phyloP scores from a whole-genome alignment of 2,113 vertebrate species.

The Craseonycteris thonglongyai region DNA sequence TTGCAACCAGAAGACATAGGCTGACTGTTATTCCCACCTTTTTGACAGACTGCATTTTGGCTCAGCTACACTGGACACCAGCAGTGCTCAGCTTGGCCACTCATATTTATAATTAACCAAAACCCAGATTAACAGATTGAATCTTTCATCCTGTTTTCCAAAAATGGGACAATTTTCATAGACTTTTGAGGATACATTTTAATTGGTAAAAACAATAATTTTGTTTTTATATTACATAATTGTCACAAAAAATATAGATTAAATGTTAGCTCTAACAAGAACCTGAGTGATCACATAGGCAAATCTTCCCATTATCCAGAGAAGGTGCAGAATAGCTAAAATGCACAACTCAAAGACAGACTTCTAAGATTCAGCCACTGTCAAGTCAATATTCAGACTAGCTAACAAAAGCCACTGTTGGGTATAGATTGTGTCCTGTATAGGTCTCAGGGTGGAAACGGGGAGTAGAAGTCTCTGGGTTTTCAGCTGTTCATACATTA shows the following conservation, averaged over 20 bases:
- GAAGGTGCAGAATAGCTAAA: neutral
- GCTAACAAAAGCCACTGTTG: neutral
- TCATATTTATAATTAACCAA: neutral
- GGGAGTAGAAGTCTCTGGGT: neutral
- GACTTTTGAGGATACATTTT: neutral
- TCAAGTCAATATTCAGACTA: neutral
- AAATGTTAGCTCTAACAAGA: neutral
- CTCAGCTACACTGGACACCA: neutral
- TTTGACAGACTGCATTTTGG: neutral
- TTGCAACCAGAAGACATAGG: neutral
- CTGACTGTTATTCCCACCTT: neutral
- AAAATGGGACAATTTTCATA: neutral
- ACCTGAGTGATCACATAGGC: neutral
- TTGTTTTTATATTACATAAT: neutral
- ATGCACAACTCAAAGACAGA: neutral
- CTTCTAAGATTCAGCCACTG: neutral
- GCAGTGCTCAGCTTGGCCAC: neutral
- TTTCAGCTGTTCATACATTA: neutral
- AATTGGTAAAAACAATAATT: neutral
- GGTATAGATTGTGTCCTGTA: neutral
- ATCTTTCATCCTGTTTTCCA: neutral
- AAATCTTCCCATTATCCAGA: neutral
- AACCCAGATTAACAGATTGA: neutral
- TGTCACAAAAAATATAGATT: neutral
- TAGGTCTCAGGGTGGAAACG: neutral